Percentiles rank a stretch among this genome's conserved stretches.
phyloP scores from a whole-genome alignment of 2,888 invertebrate species.

The Microctonus aethiopoides region DNA sequence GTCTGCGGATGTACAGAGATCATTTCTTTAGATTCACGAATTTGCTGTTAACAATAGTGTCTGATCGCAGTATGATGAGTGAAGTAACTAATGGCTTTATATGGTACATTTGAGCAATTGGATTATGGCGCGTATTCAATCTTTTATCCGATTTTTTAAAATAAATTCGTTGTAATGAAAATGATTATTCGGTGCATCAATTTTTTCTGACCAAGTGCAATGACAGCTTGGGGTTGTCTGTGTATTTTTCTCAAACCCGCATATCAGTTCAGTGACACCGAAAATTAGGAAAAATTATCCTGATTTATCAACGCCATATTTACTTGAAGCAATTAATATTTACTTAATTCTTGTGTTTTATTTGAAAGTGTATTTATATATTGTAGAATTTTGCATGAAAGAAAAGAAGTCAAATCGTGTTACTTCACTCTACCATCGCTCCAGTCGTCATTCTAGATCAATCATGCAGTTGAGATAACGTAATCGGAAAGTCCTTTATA shows the following conservation, averaged over 20 bases:
- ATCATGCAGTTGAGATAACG: constrained; percentile 61
- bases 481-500: constrained; percentile 65
- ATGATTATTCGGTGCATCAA: too few relatives aligned
- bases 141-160: not conserved
- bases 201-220: too few relatives aligned
- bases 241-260: too few relatives aligned
- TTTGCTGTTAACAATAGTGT: constrained; percentile 37
- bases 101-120: not conserved
- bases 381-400: not conserved
- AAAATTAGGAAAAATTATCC: too few relatives aligned
- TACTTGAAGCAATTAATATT: too few relatives aligned
- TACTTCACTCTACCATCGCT: constrained; percentile 36
- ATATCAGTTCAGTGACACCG: too few relatives aligned
- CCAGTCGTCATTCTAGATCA: constrained; percentile 62
- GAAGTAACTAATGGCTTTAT: constrained; percentile 33
- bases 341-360: too few relatives aligned
- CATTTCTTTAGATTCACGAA: constrained; percentile 28
- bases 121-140: constrained; percentile 13
- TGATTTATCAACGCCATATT: too few relatives aligned
- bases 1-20: constrained; percentile 5
- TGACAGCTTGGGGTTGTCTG: too few relatives aligned
- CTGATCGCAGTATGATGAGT: constrained; percentile 37
- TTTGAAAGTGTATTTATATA: too few relatives aligned
- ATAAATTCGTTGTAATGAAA: too few relatives aligned
- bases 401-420: constrained; percentile 41